Evolutionary conservation across 2,888 invertebrate genomes (phyloP), one percentile per base, ranked within the genome.

Genomic region (Ctena decussata): DNA sequence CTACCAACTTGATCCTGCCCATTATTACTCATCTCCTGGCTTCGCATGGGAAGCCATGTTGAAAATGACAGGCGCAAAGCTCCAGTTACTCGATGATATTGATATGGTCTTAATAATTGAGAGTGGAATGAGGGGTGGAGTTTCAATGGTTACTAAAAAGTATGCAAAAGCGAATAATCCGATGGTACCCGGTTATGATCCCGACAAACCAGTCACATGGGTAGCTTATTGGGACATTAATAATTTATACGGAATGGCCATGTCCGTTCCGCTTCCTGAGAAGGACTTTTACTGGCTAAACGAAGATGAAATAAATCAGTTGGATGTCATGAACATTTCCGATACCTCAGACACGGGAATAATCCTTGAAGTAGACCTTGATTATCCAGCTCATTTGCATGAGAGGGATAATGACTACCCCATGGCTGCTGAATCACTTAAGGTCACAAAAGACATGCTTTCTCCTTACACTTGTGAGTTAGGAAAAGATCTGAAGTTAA

Each of bases 41-140:
- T 80, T 95, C n/a, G 86, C 93, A 24, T 95, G 94, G 93, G 91
- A 92, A 80, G 92, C 93, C 8, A 21, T 90, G 89, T 84, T 95
- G 30, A 93, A 92, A 85, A 90, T 85, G 49, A 92, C 92, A 27
- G 77, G 74, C 77, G 89, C 90, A 24, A 46, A 90, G 78, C 82
- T 95, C 60, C 86, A 93, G 75, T 76, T 93, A 49, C 78, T 95
- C 6, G 81, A 75, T 46, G 92, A 94, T 83, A 77, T 84, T 70
- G 92, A 94, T 78, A 90, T 89, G 90, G 84, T 90, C 35, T 53
- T 89, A 12, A 87, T 94, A 49, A 76, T 87, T 53, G 89, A 86
- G 69, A 69, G 77, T 21, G 85, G 86, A 37, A 57, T 86, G n/a
- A 39, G 88, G 3, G 89, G 90, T 21, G 85, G 90, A 0, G 81